A percentile compares a stretch with the other conserved stretches of the same genome.
Evolutionary conservation across 2,888 invertebrate genomes (phyloP).

Genomic region (Ormyrus nitidulus): DNA sequence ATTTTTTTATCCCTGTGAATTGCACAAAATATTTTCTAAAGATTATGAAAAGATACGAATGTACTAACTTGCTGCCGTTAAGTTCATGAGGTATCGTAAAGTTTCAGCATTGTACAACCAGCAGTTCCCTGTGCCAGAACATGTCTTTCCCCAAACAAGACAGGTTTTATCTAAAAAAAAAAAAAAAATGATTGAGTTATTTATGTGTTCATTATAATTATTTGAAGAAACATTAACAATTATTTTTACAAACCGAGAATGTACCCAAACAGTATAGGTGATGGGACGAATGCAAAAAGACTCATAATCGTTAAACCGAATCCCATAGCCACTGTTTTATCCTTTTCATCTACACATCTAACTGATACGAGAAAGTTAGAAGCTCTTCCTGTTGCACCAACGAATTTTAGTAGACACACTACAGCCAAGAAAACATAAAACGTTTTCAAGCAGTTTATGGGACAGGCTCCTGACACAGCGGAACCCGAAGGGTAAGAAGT

Average conservation of each 20-base stretch:
- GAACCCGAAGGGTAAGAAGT: conserved; percentile 66
- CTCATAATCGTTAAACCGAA: conserved; percentile 83
- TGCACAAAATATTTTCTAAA: background rate
- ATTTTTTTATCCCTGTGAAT: background rate
- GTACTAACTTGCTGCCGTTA: conserved; percentile 79
- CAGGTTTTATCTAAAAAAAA: conserved; percentile 79
- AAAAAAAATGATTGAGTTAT: conserved; percentile 14
- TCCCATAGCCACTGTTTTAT: conserved; percentile 85
- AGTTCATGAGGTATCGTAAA: conserved; percentile 81
- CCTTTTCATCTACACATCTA: conserved; percentile 84
- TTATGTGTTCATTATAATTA: background rate
- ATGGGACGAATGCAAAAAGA: conserved; percentile 84
- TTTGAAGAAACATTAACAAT: background rate
- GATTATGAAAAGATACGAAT: background rate
- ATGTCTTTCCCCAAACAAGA: conserved; percentile 85
- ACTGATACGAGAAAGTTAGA: conserved; percentile 81
- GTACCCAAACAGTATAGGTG: conserved; percentile 86
- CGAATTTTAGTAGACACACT: conserved; percentile 79
- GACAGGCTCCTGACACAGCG: conserved; percentile 77
- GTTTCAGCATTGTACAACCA: conserved; percentile 84
- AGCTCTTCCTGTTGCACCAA: conserved; percentile 80
- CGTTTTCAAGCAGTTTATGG: conserved; percentile 78
- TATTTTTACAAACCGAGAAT: conserved; percentile 78
- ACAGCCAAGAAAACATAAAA: conserved; percentile 78
- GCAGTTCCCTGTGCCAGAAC: conserved; percentile 83